Evolutionary conservation across 2,888 invertebrate genomes (phyloP).

Genomic region (Stramonita haemastoma): DNA sequence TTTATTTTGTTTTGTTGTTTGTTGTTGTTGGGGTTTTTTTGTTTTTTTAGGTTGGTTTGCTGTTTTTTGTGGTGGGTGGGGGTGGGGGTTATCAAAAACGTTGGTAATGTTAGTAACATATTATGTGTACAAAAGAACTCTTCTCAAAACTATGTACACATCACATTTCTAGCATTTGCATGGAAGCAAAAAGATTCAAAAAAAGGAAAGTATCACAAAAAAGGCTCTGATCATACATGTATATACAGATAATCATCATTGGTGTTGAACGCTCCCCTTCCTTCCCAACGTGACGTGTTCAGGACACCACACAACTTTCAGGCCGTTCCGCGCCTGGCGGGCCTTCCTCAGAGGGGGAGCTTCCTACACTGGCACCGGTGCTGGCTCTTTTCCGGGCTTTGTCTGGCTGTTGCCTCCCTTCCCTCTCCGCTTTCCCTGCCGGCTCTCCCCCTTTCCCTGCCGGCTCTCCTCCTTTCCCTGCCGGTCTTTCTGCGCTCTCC

Average conservation of each 20-base stretch:
- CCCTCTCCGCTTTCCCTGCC: neutral
- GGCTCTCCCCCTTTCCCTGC: slow-evolving; percentile 25
- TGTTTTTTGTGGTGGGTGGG: neutral
- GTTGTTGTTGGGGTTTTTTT: neutral
- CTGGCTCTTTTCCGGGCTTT: slow-evolving; percentile 32
- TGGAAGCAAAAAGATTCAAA: too few species aligned
- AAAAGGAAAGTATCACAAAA: too few species aligned
- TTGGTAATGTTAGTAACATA: too few species aligned
- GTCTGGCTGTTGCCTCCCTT: slow-evolving; percentile 11
- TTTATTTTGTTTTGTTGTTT: too few species aligned
- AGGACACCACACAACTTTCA: slow-evolving; percentile 37
- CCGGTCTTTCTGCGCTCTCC: slow-evolving; percentile 6
- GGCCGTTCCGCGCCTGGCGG: slow-evolving; percentile 20
- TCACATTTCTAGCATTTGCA: too few species aligned
- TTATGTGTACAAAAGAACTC: too few species aligned
- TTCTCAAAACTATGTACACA: too few species aligned
- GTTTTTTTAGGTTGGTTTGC: neutral
- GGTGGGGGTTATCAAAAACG: neutral
- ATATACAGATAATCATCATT: neutral
- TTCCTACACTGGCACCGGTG: slow-evolving; percentile 26
- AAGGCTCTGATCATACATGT: too few species aligned
- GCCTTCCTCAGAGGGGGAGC: neutral
- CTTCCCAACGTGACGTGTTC: neutral
- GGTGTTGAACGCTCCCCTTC: neutral
- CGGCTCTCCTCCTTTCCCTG: neutral